A percentile compares a stretch with the other conserved stretches of the same genome.
Evolutionary conservation across 2,888 invertebrate genomes (phyloP).

Genomic region (Chymomyza fuscimana): DNA sequence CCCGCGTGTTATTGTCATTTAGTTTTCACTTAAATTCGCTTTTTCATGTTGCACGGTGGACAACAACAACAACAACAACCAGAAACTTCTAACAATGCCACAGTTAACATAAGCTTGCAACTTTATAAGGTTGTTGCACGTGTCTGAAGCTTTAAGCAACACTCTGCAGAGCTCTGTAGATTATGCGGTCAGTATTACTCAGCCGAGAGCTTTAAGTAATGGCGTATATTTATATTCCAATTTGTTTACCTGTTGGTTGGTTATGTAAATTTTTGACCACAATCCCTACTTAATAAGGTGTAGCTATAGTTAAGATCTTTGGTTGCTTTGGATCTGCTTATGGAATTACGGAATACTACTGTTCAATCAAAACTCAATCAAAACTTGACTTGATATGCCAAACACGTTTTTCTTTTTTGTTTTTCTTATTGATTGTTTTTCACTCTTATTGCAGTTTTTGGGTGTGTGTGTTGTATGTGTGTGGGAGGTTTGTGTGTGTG

Average conservation of each 20-base stretch:
- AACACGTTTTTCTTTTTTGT: conserved; percentile 10
- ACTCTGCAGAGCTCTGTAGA: background rate
- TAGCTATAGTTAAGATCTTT: background rate
- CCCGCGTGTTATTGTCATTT: conserved; percentile 1
- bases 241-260: background rate
- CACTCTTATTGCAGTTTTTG: conserved; percentile 6
- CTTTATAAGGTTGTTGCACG: background rate
- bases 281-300: background rate
- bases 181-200: background rate
- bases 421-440: conserved; percentile 44
- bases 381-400: conserved; percentile 34
- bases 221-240: background rate
- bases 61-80: conserved; percentile 1
- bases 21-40: conserved; percentile 54
- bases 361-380: conserved; percentile 53
- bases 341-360: conserved; percentile 21
- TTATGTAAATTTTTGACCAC: conserved; percentile 1
- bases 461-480: background rate
- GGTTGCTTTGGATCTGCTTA: background rate
- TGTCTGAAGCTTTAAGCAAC: background rate
- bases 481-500: too few species aligned
- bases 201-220: background rate
- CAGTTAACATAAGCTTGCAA: background rate
- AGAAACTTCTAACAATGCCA: background rate
- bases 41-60: conserved; percentile 46